These are phyloP conservation scores for Encarsia formosa DNA, from an alignment of 2,888 invertebrate species.

Conservation along the genomic window DNA sequence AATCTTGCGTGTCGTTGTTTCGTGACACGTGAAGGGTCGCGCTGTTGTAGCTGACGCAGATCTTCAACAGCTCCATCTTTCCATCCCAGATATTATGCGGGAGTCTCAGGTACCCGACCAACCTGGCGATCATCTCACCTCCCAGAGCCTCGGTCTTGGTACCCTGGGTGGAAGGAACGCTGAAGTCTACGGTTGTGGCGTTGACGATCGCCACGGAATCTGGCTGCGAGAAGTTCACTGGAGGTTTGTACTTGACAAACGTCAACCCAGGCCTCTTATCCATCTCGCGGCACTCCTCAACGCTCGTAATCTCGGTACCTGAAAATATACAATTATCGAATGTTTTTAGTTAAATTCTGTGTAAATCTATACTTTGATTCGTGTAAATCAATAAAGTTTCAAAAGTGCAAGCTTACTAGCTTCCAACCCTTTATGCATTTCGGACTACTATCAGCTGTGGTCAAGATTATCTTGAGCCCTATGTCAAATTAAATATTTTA, in stretches of 20 bases:
- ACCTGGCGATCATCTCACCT: conserved; percentile 71
- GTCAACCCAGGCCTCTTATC: conserved; percentile 85
- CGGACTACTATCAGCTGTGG: too few species aligned
- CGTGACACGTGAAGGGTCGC: conserved; percentile 57
- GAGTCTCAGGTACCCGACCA: conserved; percentile 79
- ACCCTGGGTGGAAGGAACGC: conserved; percentile 64
- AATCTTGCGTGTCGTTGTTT: conserved; percentile 38
- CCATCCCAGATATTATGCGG: conserved; percentile 67
- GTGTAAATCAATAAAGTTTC: too few species aligned
- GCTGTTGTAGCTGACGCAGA: conserved; percentile 75
- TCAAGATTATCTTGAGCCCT: too few species aligned
- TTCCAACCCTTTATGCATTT: too few species aligned
- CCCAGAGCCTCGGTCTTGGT: conserved; percentile 66
- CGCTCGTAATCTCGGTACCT: conserved; percentile 68
- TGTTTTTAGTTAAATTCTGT: too few species aligned
- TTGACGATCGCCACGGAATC: conserved; percentile 84
- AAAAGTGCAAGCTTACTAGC: too few species aligned
- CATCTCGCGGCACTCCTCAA: conserved; percentile 72
- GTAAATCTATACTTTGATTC: too few species aligned
- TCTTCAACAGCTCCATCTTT: conserved; percentile 64
- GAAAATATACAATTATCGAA: too few species aligned
- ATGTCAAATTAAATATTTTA: too few species aligned
- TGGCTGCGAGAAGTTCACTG: conserved; percentile 82
- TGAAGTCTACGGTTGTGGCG: conserved; percentile 77
- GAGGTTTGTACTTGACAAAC: conserved; percentile 81